Conservation (phyloP, 1,140 invertebrate genomes). For the Tetragnatha versicolor region DNA sequence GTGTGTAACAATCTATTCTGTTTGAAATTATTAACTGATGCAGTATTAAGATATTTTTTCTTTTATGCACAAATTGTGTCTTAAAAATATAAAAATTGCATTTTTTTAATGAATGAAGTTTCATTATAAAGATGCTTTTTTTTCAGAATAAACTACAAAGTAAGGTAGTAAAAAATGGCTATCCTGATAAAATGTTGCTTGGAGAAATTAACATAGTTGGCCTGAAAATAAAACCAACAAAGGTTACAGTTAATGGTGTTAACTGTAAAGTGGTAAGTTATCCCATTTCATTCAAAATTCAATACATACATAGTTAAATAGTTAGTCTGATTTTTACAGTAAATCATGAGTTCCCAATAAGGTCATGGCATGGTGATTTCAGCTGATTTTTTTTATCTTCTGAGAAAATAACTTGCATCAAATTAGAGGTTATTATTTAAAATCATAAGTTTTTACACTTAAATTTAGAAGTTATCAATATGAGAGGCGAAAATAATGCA, state of each 20-base stretch:
- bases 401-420: too few relatives aligned
- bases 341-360: too few relatives aligned
- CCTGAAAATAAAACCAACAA: neutral
- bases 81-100: neutral
- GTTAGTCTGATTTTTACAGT: too few relatives aligned
- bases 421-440: too few relatives aligned
- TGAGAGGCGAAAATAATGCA: too few relatives aligned
- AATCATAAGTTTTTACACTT: too few relatives aligned
- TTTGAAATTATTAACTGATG: neutral
- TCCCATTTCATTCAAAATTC: too few relatives aligned
- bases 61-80: neutral
- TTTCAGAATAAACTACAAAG: neutral
- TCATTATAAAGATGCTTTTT: neutral
- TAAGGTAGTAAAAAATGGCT: neutral
- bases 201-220: neutral
- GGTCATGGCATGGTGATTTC: too few relatives aligned
- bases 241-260: constrained; percentile 5
- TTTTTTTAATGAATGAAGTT: neutral
- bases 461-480: too few relatives aligned
- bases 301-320: too few relatives aligned
- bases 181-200: neutral
- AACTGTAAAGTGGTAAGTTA: too few relatives aligned
- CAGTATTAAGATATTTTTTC: neutral
- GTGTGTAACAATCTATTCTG: neutral
- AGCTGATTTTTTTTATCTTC: too few relatives aligned